Conservation (phyloP, 1,140 invertebrate genomes). For the Delia radicum region DNA sequence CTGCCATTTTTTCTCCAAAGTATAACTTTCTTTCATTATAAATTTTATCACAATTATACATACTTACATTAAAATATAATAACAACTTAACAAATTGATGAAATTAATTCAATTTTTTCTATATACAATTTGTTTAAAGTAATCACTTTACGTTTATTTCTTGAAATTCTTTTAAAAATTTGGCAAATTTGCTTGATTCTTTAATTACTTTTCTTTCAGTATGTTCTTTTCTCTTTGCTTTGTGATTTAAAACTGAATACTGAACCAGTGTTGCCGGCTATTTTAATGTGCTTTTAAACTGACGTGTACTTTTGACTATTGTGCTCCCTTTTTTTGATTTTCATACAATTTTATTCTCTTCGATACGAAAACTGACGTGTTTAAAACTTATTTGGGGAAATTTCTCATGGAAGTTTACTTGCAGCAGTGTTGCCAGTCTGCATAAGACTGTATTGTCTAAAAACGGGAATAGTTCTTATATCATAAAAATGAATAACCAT, state of each 20-base stretch:
- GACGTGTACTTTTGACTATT: slow-evolving; percentile 25
- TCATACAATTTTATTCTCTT: neutral
- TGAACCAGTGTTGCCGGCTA: slow-evolving; percentile 28
- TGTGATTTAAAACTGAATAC: slow-evolving; percentile 28
- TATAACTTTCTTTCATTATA: neutral
- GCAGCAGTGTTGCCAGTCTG: too few species aligned
- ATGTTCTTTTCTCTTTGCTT: slow-evolving; percentile 27
- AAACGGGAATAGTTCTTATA: too few species aligned
- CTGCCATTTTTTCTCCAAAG: neutral
- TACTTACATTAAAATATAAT: neutral
- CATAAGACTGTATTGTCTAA: too few species aligned
- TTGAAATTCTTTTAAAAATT: neutral
- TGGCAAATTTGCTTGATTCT: neutral
- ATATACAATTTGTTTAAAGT: neutral
- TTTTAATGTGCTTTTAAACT: slow-evolving; percentile 29
- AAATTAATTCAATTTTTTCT: neutral
- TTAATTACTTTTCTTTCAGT: neutral
- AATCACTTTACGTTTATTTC: neutral
- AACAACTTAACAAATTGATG: too few species aligned
- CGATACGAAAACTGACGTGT: neutral
- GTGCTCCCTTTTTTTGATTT: slow-evolving; percentile 10
- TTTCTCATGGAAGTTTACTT: neutral
- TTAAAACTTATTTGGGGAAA: neutral
- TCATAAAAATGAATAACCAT: too few species aligned
- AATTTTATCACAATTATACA: neutral